Base-by-base conservation (phyloP, 2,888 invertebrate genomes). In the Nymphalis c-album region DNA sequence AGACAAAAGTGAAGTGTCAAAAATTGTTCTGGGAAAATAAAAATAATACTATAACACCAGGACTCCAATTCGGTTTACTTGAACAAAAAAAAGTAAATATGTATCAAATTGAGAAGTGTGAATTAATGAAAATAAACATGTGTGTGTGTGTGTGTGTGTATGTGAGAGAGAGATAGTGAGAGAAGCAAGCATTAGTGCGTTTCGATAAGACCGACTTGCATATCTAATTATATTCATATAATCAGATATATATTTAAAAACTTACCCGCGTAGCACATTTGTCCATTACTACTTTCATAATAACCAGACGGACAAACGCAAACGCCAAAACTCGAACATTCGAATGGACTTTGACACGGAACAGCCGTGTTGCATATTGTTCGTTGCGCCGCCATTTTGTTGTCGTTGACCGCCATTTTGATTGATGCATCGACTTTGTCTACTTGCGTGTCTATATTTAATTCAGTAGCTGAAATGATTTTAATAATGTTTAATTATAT, bases 251-350 rank as follows among this genome's bases (percentile, higher is more conserved):
- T 31, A 31, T 40, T 40, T 2, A 40, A 40, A 8, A 53, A 66
- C 75, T 78, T 70, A 92, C 92, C 88, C 60, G 92, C 90, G 13
- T 83, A 82, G 57, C 92, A 92, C 0, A 26, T 31, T 0, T 18
- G 71, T 0, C 79, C 80, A 48, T 79, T 73, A 0, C 64, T 70
- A 63, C 73, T 81, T 0, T 77, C 74, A 35, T 89, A 92, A 63
- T 87, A 92, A 0, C 92, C 92, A 0, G 76, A 4, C 0, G 89
- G 87, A 50, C 92, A 92, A 0, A 87, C 71, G 40, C 92, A 92
- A 0, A 75, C 72, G 0, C 85, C 86, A 0, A 80, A 77, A 0
- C 50, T 7, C 0, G 84, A 82, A 60, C 92, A 92, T 0, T 77
- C 72, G 8, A 86, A 85, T 0, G 86, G 85, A 0, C 63, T 70